Evolutionary conservation across 2,797 vertebrate species (phyloP), one percentile per base, ranked within the genome.

Genomic region (Carcharodon carcharias): DNA sequence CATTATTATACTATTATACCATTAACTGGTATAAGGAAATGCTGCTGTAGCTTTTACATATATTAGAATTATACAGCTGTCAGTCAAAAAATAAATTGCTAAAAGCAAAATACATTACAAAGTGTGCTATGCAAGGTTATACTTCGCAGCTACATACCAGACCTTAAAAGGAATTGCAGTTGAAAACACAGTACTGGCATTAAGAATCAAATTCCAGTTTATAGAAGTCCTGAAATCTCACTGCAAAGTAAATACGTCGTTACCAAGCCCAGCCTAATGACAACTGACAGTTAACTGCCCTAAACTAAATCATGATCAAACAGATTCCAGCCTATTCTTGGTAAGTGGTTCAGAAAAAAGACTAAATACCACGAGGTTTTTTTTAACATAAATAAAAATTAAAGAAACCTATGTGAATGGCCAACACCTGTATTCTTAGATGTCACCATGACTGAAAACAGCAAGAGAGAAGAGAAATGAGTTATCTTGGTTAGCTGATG

Each of bases 171-270:
- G 88, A 91, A 91, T 2, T 91, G 11, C 11, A 61, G 56, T 61
- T 91, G 54, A 91, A 56, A 91, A 61, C 11, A 6, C 54, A 14
- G 28, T 31, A 58, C 54, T 91, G 88, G 54, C 54, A 91, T 61
- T 35, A 91, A 91, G 88, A 61, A 61, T 91, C 28, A 91, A 91
- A 91, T 91, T 91, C 88, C 56, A 61, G 54, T 61, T 91, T 35
- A n/a, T 35, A 54, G 23, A 26, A 87, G 82, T 26, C 8, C 45
- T 50, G 50, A 50, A 87, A 50, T 87, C 82, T 28, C 23, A 26
- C 23, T 87, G 82, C 40, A 26, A 54, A 9, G 45, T 87, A 88
- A 88, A 88, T 21, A 45, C 1, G 80, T 16, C 80, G 21, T 40
- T 82, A 18, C 16, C n/a, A 82, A 82, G 14, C 35, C 16, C n/a